These are phyloP conservation scores for Hydropotes inermis DNA, from an alignment of 2,113 vertebrate species.

Conservation along the genomic window DNA sequence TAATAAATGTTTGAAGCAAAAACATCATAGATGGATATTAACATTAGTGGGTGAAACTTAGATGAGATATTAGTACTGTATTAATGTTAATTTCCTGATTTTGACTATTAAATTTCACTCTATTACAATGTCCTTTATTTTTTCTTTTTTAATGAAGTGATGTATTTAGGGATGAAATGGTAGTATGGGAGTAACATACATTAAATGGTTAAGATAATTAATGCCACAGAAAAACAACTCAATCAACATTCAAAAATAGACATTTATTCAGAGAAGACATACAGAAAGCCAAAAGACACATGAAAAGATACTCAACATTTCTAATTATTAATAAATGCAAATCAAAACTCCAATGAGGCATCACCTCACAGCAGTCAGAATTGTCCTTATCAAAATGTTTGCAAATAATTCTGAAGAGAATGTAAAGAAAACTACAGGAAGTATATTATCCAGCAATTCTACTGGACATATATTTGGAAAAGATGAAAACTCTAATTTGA, in stretches of 20 bases:
- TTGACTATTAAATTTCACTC: background rate
- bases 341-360: background rate
- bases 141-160: background rate
- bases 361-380: background rate
- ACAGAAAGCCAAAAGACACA: background rate
- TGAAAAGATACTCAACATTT: background rate
- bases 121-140: background rate
- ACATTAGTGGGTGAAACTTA: background rate
- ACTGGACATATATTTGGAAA: background rate
- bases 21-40: background rate
- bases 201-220: background rate
- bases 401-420: background rate
- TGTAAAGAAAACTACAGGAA: background rate
- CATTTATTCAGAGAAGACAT: background rate
- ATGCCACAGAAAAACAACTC: background rate
- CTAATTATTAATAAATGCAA: background rate
- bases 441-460: background rate
- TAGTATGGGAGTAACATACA: background rate
- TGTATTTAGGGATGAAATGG: background rate
- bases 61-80: background rate
- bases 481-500: background rate
- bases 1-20: background rate
- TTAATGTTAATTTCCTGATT: background rate
- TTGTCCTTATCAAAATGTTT: background rate
- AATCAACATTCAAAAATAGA: background rate